These are phyloP conservation scores for Alligator mississippiensis DNA, from an alignment of 2,113 vertebrate species.

Conservation along the genomic window DNA sequence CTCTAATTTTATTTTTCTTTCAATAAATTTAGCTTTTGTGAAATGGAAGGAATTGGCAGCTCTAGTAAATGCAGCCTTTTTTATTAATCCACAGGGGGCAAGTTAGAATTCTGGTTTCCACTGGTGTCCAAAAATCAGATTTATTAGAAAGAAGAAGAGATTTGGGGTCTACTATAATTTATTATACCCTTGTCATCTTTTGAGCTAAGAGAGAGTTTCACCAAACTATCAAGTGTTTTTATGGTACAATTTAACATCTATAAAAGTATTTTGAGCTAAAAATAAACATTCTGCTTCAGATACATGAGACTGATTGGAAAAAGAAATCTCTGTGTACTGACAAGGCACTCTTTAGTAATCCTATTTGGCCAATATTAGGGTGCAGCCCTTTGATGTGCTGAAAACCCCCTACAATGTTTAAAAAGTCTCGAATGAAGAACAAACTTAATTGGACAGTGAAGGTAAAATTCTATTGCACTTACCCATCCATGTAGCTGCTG, in stretches of 20 bases:
- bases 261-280: background rate
- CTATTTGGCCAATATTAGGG: background rate
- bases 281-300: background rate
- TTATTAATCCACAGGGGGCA: background rate
- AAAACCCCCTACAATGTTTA: too few relatives aligned
- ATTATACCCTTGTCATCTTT: background rate
- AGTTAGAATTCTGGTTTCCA: background rate
- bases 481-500: too few relatives aligned
- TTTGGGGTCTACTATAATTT: background rate
- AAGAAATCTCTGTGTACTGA: background rate
- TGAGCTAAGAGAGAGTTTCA: background rate
- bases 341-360: background rate
- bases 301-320: background rate
- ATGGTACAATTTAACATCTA: background rate
- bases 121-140: background rate
- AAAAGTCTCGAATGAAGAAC: background rate
- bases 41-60: background rate
- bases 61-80: conserved; percentile 15
- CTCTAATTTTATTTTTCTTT: background rate
- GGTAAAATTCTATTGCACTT: too few relatives aligned
- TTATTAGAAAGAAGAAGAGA: background rate
- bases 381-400: background rate
- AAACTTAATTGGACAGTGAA: background rate
- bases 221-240: background rate
- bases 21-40: conserved; percentile 35